A percentile compares a stretch with the other conserved stretches of the same genome.
Evolutionary conservation across 2,888 invertebrate species (phyloP).

Genomic region (Trilocha varians): DNA sequence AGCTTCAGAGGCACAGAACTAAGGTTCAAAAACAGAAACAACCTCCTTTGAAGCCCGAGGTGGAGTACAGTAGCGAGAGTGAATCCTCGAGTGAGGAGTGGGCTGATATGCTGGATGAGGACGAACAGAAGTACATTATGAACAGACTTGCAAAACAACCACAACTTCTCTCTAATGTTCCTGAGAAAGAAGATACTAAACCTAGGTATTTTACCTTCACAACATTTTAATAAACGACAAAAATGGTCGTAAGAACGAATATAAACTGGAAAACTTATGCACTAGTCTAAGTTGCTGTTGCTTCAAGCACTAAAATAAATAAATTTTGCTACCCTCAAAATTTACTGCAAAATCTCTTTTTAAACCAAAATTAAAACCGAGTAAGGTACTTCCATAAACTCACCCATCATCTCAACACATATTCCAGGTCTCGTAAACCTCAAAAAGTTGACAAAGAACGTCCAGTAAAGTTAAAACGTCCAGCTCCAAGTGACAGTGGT

Average conservation of each 20-base stretch:
- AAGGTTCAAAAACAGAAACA: conserved; percentile 50
- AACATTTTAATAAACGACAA: too few species aligned
- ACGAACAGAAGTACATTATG: conserved; percentile 69
- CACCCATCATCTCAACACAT: too few species aligned
- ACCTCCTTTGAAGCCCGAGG: conserved; percentile 29
- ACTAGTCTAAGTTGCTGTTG: too few species aligned
- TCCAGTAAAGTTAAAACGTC: conserved; percentile 24
- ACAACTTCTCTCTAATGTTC: conserved; percentile 49
- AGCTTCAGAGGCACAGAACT: conserved; percentile 53
- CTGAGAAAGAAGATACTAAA: conserved; percentile 37
- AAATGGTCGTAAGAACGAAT: too few species aligned
- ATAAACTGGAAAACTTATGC: too few species aligned
- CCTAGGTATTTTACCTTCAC: conserved; percentile 25
- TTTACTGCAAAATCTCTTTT: too few species aligned
- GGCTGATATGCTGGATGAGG: conserved; percentile 73
- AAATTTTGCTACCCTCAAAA: too few species aligned
- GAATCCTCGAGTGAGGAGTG: conserved; percentile 69
- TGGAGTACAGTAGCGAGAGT: conserved; percentile 58
- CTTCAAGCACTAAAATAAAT: too few species aligned
- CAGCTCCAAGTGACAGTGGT: conserved; percentile 36
- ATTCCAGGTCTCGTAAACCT: conserved; percentile 38
- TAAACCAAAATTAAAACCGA: too few species aligned
- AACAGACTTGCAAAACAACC: conserved; percentile 55
- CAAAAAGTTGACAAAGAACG: conserved; percentile 32
- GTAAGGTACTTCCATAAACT: too few species aligned